phyloP scores from a whole-genome alignment of 2,888 invertebrate species.

The Caenorhabditis doughertyi region DNA sequence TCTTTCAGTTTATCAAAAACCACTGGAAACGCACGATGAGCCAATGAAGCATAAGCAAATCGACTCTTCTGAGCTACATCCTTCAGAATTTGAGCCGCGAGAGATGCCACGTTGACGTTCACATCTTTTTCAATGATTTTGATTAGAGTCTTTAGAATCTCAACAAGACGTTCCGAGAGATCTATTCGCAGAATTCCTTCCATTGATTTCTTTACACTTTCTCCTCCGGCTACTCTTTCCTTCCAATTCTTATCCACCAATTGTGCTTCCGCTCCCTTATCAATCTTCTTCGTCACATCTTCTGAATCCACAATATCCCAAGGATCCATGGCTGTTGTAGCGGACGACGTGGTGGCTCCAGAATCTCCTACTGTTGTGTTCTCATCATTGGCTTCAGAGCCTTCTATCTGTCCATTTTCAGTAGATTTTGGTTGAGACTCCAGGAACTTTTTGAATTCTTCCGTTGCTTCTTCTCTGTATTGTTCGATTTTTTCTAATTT shows the following conservation, averaged over 20 bases:
- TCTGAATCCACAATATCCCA: slow-evolving; percentile 86
- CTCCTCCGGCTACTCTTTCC: slow-evolving; percentile 49
- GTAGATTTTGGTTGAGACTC: slow-evolving; percentile 20
- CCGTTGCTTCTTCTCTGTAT: slow-evolving; percentile 54
- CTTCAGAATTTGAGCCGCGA: slow-evolving; percentile 91
- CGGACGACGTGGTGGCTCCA: slow-evolving; percentile 90
- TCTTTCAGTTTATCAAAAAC: slow-evolving; percentile 97
- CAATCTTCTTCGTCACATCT: slow-evolving; percentile 86
- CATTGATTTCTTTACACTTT: slow-evolving; percentile 52
- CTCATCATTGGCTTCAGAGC: too few species aligned
- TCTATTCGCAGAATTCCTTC: slow-evolving; percentile 41
- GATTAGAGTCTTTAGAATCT: slow-evolving; percentile 37
- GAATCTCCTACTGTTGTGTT: not conserved
- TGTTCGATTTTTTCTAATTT: slow-evolving; percentile 70
- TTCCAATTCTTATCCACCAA: slow-evolving; percentile 64
- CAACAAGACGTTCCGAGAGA: slow-evolving; percentile 52
- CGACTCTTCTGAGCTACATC: slow-evolving; percentile 91
- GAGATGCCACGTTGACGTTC: slow-evolving; percentile 93
- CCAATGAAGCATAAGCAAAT: slow-evolving; percentile 91
- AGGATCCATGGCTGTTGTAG: slow-evolving; percentile 87
- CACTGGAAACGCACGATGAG: slow-evolving; percentile 85
- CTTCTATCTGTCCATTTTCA: not conserved
- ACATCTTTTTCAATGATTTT: slow-evolving; percentile 92
- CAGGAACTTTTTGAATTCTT: slow-evolving; percentile 41
- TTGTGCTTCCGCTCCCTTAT: slow-evolving; percentile 46